Evolutionary conservation across 2,113 vertebrate genomes (phyloP), one percentile per base, ranked within the genome.

Genomic region (Plecotus auritus): DNA sequence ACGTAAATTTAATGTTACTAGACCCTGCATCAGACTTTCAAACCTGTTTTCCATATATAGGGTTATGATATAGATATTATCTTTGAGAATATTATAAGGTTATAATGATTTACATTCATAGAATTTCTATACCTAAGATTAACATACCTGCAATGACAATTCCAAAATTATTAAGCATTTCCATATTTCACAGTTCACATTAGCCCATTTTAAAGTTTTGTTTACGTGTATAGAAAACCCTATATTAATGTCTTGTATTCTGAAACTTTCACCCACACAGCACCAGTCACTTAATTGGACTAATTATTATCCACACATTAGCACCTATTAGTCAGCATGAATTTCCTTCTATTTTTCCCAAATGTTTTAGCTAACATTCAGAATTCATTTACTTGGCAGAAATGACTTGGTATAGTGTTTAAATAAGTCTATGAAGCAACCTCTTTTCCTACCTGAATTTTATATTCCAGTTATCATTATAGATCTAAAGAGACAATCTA

Each of bases 281-380:
- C 0, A 6, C 94, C 96, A 98, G 96, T 95, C 97, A 96, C 97
- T 98, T 98, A 97, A 98, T 98, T 98, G 96, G n/a, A 81, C 97
- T 98, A 98, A 98, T 98, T 98, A 98, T 98, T 98, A 98, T 98
- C 98, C 98, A 97, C 97, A 97, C 98, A 98, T 98, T 98, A 98
- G 95, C 2, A 23, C 97, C 97, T 98, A 98, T 98, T 98, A 98
- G 97, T 98, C 97, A 98, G 97, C 98, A 98, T 97, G 78, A 30
- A 23, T 83, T 96, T 95, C 74, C 83, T 88, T 85, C 97, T 97
- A 96, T 97, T 98, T 98, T 96, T 45, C 14, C 42, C 91, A 96
- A 98, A 97, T 97, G 96, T 97, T 98, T 98, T 98, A 98, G 97
- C 97, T 96, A 97, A 96, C 94, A 98, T 98, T 98, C 96, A 97